A percentile compares a stretch with the other conserved stretches of the same genome.
These are phyloP conservation scores for Bovichtus variegatus DNA, from an alignment of 2,797 vertebrate species.

Conservation along the genomic window DNA sequence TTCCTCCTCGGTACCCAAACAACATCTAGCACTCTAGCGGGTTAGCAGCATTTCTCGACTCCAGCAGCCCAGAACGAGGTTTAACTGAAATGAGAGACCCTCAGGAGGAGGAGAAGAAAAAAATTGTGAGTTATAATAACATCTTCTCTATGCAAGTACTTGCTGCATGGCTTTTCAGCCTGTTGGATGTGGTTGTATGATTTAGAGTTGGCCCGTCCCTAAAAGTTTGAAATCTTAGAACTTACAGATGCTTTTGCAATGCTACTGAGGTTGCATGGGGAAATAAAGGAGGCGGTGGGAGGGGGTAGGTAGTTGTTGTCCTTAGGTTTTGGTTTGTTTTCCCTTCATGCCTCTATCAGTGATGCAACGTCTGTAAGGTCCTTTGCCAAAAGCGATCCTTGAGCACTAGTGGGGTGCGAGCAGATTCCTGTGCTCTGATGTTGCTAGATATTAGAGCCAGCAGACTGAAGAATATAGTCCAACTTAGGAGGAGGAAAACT, in stretches of 20 bases:
- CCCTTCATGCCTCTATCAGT: constrained; percentile 69
- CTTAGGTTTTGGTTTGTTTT: constrained; percentile 70
- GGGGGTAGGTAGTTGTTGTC: constrained; percentile 67
- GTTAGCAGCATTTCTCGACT: constrained; percentile 66
- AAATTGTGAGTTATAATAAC: constrained; percentile 73
- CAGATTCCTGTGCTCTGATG: constrained; percentile 53
- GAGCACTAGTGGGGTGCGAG: constrained; percentile 46
- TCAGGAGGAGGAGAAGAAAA: constrained; percentile 60
- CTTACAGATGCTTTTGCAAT: constrained; percentile 82
- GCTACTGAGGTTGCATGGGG: constrained; percentile 77
- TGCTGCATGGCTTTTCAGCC: constrained; percentile 74
- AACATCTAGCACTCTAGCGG: constrained; percentile 59
- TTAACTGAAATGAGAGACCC: constrained; percentile 78
- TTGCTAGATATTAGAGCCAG: constrained; percentile 37
- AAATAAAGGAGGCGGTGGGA: constrained; percentile 66
- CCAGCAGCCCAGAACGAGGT: constrained; percentile 67
- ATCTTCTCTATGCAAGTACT: constrained; percentile 69
- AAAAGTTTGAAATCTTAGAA: constrained; percentile 77
- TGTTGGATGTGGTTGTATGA: constrained; percentile 82
- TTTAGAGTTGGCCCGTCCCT: constrained; percentile 76
- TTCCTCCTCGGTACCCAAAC: constrained; percentile 64
- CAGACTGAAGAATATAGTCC: constrained; percentile 12
- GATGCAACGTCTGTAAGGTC: constrained; percentile 76
- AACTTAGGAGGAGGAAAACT: constrained; percentile 19
- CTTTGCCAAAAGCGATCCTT: constrained; percentile 56